Evolutionary conservation across 2,797 vertebrate species (phyloP), one percentile per base, ranked within the genome.

Genomic region (Discoglossus pictus): DNA sequence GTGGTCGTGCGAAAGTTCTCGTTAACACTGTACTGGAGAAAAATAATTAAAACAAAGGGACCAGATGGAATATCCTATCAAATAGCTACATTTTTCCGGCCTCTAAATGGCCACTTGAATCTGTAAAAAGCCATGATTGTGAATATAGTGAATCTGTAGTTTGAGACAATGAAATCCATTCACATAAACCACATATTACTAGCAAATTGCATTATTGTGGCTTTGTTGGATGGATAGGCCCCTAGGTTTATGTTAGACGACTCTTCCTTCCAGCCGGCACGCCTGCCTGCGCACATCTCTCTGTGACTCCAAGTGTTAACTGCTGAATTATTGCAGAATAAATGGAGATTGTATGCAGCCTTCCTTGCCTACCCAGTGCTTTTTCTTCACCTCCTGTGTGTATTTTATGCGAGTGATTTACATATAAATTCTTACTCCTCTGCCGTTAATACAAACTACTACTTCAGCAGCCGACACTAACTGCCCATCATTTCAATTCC

Each of bases 381-480:
- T 64, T 55, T 35, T 40, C 53, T 58, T 71, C 44, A 64, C 52
- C 61, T 59, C 68, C 61, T 58, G 68, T 71, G 61, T 71, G 61
- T 58, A 64, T 64, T 71, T 71, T 64, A 51, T 64, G 68, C 52
- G 20, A 58, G 68, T 59, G 61, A 71, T 71, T 71, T 71, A 71
- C 60, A 71, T 71, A 71, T 71, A 71, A 71, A 71, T 71, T 71
- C 68, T 71, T 71, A 51, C 52, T 64, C 61, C 52, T 63, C 53
- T 15, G 51, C 67, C 51, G 44, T 70, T 70, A 70, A 70, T 70
- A 63, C 67, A 63, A 70, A 63, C 67, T 64, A 64, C 43, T 59
- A 64, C 68, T 71, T 64, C 68, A 71, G 61, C 61, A 58, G 61
- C 68, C 61, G 68, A 71, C 68, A 71, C 68, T 71, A 71, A 71